phyloP scores from a whole-genome alignment of 2,888 invertebrate species.

The Sceliomorpha sp. region DNA sequence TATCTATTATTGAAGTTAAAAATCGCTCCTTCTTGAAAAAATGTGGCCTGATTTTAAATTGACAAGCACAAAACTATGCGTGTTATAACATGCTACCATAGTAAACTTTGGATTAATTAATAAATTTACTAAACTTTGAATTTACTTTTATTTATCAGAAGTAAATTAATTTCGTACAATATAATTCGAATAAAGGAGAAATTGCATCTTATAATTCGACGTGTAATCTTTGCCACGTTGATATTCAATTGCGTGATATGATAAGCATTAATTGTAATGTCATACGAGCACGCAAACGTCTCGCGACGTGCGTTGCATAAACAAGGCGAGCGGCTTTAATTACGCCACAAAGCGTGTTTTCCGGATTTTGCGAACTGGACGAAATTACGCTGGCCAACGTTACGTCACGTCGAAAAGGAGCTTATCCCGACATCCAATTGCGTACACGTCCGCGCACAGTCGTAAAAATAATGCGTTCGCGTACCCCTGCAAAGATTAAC shows the following conservation, averaged over 20 bases:
- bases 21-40: too few species aligned
- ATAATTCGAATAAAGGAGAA: too few species aligned
- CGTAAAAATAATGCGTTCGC: conserved; percentile 38
- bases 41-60: too few species aligned
- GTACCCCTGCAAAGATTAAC: conserved; percentile 27
- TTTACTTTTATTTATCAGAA: too few species aligned
- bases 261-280: conserved; percentile 19
- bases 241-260: conserved; percentile 12
- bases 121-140: too few species aligned
- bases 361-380: conserved; percentile 46
- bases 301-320: conserved; percentile 31
- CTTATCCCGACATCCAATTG: conserved; percentile 48
- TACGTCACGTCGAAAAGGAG: conserved; percentile 50
- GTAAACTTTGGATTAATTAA: too few species aligned
- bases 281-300: conserved; percentile 27
- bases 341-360: conserved; percentile 35
- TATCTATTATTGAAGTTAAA: too few species aligned
- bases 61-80: too few species aligned
- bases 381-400: conserved; percentile 49
- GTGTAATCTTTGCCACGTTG: conserved; percentile 15
- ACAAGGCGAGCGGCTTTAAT: conserved; percentile 46
- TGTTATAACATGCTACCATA: too few species aligned
- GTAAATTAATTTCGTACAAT: too few species aligned
- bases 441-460: conserved; percentile 27
- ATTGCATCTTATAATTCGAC: too few species aligned